Evolutionary conservation across 2,888 invertebrate genomes (phyloP).

Genomic region (Phortica magna): DNA sequence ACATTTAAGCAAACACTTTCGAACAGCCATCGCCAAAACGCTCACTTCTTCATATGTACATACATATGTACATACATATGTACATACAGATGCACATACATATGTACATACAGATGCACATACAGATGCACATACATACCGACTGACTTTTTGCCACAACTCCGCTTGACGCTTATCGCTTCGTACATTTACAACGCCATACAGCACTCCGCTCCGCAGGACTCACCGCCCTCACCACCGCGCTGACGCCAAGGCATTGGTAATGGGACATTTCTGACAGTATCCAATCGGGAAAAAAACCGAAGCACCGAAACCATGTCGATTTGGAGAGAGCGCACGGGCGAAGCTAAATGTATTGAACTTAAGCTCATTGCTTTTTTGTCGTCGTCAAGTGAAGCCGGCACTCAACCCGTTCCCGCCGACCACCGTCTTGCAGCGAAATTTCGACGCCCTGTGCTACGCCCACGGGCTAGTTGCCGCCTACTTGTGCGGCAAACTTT

Average conservation of each 20-base stretch:
- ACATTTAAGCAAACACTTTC: slow-evolving; percentile 6
- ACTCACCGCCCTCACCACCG: too few species aligned
- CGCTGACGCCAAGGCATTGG: not conserved
- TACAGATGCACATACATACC: not conserved
- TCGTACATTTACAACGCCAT: slow-evolving; percentile 62
- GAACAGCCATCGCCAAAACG: too few species aligned
- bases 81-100: too few species aligned
- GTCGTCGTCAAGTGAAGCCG: slow-evolving; percentile 40
- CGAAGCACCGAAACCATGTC: not conserved
- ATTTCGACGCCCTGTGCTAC: slow-evolving; percentile 46
- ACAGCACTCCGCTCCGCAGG: slow-evolving; percentile 37
- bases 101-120: too few species aligned
- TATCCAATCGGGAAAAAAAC: not conserved
- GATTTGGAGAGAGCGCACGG: not conserved
- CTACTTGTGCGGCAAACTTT: slow-evolving; percentile 55
- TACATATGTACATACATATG: not conserved
- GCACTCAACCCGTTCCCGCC: too few species aligned
- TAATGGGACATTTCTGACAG: slow-evolving; percentile 21
- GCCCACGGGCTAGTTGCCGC: not conserved
- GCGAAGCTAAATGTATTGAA: slow-evolving; percentile 69
- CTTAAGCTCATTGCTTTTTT: slow-evolving; percentile 65
- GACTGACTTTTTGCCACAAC: slow-evolving; percentile 9
- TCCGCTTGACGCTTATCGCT: slow-evolving; percentile 60
- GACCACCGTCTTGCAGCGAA: not conserved
- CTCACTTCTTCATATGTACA: not conserved